phyloP scores from a whole-genome alignment of 2,888 invertebrate genomes.

The Dicyrtoma fusca region DNA sequence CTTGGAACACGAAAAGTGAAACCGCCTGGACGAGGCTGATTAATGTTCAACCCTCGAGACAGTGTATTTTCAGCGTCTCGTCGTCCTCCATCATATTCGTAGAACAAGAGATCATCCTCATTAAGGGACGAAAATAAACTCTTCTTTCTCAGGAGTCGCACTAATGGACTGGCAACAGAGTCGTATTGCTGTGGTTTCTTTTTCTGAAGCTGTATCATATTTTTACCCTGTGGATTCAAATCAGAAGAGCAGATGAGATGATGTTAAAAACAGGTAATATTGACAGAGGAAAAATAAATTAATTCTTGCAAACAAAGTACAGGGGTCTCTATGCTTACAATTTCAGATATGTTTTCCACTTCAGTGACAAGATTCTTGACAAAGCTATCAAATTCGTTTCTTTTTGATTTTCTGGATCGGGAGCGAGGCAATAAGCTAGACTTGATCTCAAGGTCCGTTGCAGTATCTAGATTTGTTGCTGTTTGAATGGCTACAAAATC shows the following conservation, averaged over 20 bases:
- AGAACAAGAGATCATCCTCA: slow-evolving; percentile 43
- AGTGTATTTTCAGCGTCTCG: slow-evolving; percentile 36
- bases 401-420: slow-evolving; percentile 21
- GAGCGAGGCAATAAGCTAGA: not conserved
- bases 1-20: slow-evolving; percentile 41
- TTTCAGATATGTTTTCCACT: slow-evolving; percentile 45
- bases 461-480: not conserved
- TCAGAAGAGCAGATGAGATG: no score
- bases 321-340: slow-evolving; percentile 6
- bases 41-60: slow-evolving; percentile 20
- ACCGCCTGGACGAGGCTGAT: slow-evolving; percentile 30
- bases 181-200: slow-evolving; percentile 22
- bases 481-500: slow-evolving; percentile 13
- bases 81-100: slow-evolving; percentile 40
- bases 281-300: not conserved
- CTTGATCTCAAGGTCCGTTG: not conserved
- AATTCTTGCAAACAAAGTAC: not conserved
- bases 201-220: slow-evolving; percentile 35
- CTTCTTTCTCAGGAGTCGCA: slow-evolving; percentile 40
- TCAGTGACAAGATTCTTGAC: slow-evolving; percentile 41
- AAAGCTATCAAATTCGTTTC: slow-evolving; percentile 44
- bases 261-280: not conserved
- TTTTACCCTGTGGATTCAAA: slow-evolving; percentile 38
- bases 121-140: slow-evolving; percentile 44
- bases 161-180: slow-evolving; percentile 37